These are phyloP conservation scores for Pollenia labialis DNA, from an alignment of 2,888 invertebrate species.

Conservation along the genomic window DNA sequence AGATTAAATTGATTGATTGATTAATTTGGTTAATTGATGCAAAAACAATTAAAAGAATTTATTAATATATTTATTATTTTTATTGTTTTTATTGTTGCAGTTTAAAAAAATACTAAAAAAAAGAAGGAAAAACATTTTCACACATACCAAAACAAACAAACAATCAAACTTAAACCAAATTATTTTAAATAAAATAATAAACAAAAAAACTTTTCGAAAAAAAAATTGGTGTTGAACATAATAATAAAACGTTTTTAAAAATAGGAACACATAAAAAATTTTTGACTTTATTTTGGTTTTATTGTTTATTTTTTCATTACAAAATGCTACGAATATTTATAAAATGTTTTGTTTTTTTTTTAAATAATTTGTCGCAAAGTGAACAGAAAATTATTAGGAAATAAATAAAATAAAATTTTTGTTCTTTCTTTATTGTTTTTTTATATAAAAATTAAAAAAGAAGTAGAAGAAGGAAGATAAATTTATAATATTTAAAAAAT, in stretches of 20 bases:
- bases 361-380: conserved; percentile 64
- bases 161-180: conserved; percentile 48
- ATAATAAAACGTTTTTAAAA: conserved; percentile 37
- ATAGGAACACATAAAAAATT: conserved; percentile 63
- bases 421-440: conserved; percentile 57
- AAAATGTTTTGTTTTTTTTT: conserved; percentile 4
- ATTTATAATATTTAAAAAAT: conserved; percentile 38
- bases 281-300: conserved; percentile 13
- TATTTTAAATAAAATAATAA: conserved; percentile 14
- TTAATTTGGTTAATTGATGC: conserved; percentile 72
- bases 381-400: conserved; percentile 66
- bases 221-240: conserved; percentile 28
- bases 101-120: conserved; percentile 34
- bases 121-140: conserved; percentile 53
- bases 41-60: conserved; percentile 63
- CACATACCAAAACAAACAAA: conserved; percentile 67
- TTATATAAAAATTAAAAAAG: conserved; percentile 33
- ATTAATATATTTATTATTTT: conserved; percentile 28
- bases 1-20: conserved; percentile 58
- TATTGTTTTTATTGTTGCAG: conserved; percentile 63
- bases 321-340: conserved; percentile 75
- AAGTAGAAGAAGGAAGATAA: conserved; percentile 16
- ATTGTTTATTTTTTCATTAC: conserved; percentile 45
- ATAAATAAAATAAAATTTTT: conserved; percentile 62
- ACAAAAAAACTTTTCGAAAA: conserved; percentile 43